These are phyloP conservation scores for Trissolcus japonicus DNA, from an alignment of 2,888 invertebrate species.

Conservation along the genomic window DNA sequence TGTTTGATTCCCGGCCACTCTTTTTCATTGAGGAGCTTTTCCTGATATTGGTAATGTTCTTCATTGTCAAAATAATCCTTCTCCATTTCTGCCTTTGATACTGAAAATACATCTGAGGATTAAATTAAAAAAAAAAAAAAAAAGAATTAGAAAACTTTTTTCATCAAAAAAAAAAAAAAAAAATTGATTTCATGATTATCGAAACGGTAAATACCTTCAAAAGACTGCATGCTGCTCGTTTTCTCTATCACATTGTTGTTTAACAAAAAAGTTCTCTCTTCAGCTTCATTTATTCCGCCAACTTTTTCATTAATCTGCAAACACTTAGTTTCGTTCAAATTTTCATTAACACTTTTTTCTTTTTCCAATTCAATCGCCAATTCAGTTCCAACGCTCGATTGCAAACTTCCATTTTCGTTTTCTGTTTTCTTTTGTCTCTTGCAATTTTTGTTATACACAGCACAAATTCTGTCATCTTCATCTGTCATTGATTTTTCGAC, in stretches of 20 bases:
- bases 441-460: no score
- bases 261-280: no score
- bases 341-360: no score
- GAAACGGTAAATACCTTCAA: background rate
- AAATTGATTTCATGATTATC: slow-evolving; percentile 1
- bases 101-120: background rate
- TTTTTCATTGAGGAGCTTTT: slow-evolving; percentile 9
- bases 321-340: no score
- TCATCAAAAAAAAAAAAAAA: background rate
- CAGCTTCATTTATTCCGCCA: no score
- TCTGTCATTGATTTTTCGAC: no score
- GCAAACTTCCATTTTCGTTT: no score
- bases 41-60: slow-evolving; percentile 16
- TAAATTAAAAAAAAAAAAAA: background rate
- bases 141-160: background rate
- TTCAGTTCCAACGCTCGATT: no score
- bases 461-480: no score
- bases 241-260: background rate
- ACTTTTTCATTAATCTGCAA: no score
- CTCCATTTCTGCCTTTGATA: background rate
- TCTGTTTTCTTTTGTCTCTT: no score
- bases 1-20: slow-evolving; percentile 31
- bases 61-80: slow-evolving; percentile 25
- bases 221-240: background rate
- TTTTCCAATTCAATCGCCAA: no score